A percentile compares a stretch with the other conserved stretches of the same genome.
Conservation (phyloP, 2,888 invertebrate genomes). For the Calliphora vomitoria region DNA sequence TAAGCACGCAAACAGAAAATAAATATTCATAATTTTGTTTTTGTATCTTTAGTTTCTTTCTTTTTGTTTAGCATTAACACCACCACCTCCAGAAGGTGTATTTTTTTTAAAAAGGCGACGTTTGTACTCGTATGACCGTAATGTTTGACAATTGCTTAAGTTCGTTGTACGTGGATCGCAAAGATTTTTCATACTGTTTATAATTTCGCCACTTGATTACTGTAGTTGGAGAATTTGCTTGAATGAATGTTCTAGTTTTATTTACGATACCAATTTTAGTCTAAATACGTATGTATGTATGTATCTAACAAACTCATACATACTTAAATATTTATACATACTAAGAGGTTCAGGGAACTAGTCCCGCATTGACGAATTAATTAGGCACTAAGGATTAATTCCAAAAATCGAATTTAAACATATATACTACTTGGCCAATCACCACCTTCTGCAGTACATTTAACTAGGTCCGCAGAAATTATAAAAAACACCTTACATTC, state of each 20-base stretch:
- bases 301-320: not conserved
- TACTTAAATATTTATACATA: not conserved
- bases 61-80: not conserved
- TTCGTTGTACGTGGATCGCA: slow-evolving; percentile 40
- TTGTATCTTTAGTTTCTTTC: not conserved
- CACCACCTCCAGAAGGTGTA: slow-evolving; percentile 1
- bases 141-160: slow-evolving; percentile 41
- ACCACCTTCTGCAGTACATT: too few species aligned
- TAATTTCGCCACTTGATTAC: slow-evolving; percentile 10
- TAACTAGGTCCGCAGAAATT: too few species aligned
- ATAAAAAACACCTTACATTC: too few species aligned
- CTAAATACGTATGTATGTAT: not conserved
- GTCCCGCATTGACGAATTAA: too few species aligned
- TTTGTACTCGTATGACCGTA: slow-evolving; percentile 18
- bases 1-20: slow-evolving; percentile 35
- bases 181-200: slow-evolving; percentile 46
- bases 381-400: too few species aligned
- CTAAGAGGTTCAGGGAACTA: not conserved
- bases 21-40: slow-evolving; percentile 33
- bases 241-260: slow-evolving; percentile 27
- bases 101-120: slow-evolving; percentile 17
- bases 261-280: slow-evolving; percentile 6
- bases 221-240: slow-evolving; percentile 12
- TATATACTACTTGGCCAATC: too few species aligned
- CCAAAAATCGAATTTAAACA: too few species aligned